Evolutionary conservation across 2,797 vertebrate species (phyloP).

Genomic region (Pangasius krempfi): DNA sequence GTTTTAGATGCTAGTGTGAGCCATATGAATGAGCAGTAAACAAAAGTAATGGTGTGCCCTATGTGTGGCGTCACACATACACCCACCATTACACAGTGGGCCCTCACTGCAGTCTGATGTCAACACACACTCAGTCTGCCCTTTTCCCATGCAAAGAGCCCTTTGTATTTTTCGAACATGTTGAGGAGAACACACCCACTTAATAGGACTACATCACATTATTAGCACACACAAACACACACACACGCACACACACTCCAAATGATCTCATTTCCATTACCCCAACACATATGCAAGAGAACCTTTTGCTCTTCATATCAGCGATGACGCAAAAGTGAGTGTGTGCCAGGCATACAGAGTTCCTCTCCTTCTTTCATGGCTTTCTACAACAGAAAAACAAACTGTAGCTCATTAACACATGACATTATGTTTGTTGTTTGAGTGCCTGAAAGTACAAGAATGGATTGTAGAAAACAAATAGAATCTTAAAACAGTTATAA

Average conservation of each 20-base stretch:
- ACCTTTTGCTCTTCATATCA: constrained; percentile 31
- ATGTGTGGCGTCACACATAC: constrained; percentile 40
- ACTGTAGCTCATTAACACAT: neutral
- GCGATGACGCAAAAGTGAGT: constrained; percentile 17
- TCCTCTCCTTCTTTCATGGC: neutral
- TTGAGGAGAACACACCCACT: constrained; percentile 52
- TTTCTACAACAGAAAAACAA: neutral
- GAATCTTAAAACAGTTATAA: neutral
- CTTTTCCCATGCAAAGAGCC: constrained; percentile 55
- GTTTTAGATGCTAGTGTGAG: constrained; percentile 44
- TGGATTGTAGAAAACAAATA: neutral
- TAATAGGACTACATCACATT: constrained; percentile 61
- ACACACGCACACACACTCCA: constrained; percentile 17
- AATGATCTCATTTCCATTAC: constrained; percentile 48
- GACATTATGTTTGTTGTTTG: neutral
- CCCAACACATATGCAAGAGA: constrained; percentile 18
- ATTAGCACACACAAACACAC: constrained; percentile 33
- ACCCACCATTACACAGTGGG: constrained; percentile 37
- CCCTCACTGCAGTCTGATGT: constrained; percentile 33
- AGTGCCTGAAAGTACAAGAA: neutral
- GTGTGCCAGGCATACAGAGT: constrained; percentile 7
- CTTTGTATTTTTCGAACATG: constrained; percentile 63
- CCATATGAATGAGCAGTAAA: constrained; percentile 78
- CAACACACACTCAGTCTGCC: constrained; percentile 42
- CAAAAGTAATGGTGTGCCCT: constrained; percentile 68